Base-by-base conservation (phyloP, 2,797 vertebrate genomes). In the Acropternis orthonyx region DNA sequence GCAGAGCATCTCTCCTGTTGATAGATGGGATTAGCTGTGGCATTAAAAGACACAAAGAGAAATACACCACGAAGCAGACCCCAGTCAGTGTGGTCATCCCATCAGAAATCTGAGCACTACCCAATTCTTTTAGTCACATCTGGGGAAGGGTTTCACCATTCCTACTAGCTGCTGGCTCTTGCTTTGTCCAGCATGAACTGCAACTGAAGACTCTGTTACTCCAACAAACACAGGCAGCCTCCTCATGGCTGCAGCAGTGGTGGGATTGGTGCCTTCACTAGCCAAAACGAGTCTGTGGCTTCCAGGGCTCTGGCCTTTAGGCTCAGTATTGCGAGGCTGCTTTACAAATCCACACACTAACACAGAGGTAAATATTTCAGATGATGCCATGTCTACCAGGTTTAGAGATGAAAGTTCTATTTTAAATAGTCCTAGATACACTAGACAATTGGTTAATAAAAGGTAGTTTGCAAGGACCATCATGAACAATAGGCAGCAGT, bases 161-260 rank as follows among this genome's bases (percentile, higher is more conserved):
- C 56, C 86, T 26, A 10, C 28, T 8, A 39, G 56, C 68, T n/a
- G 39, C 43, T 39, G 9, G 58, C 72, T 54, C 72, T 36, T 49
- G 44, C 75, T 72, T 59, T n/a, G 54, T 41, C 44, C 56, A 48
- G 37, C 62, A 37, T 1, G 5, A 52, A 2, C 20, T 30, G 26
- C 48, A 22, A 0, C 39, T 10, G 26, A 37, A 30, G 17, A 4
- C 24, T 21, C 16, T 20, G 22, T 20, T 17, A 6, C 18, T 58
- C 41, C n/a, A 36, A 4, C 5, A 17, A 54, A 30, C 7, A 1
- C 0, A 4, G 65, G 61, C 55, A 81, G 77, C 18, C 54, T 66
- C 44, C 62, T 8, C 0, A 0, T 8, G 36, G 54, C 74, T 61
- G 67, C 74, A 49, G 62, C 20, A n/a, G 20, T 0, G 41, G 66